These are phyloP conservation scores for Gadopsis bispinosus DNA, from an alignment of 2,797 vertebrate species.

Conservation along the genomic window DNA sequence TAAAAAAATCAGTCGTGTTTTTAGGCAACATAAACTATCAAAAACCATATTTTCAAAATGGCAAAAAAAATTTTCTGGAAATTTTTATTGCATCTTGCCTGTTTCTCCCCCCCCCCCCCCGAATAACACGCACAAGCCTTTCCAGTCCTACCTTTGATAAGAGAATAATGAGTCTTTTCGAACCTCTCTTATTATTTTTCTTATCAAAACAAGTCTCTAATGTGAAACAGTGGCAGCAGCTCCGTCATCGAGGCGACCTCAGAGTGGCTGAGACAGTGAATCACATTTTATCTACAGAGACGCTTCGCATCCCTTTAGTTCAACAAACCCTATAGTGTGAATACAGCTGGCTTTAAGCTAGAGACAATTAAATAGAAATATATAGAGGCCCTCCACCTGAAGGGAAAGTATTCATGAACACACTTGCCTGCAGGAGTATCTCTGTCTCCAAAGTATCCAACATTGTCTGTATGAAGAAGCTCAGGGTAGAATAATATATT, in stretches of 20 bases:
- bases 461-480: not conserved
- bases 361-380: not conserved
- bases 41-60: no score
- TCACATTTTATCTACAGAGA: not conserved
- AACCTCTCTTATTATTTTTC: not conserved
- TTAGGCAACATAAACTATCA: no score
- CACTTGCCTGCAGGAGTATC: not conserved
- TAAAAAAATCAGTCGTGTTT: no score
- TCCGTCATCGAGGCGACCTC: not conserved
- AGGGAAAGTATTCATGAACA: not conserved
- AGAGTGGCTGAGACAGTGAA: not conserved
- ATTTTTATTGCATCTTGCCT: no score
- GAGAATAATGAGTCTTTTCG: not conserved
- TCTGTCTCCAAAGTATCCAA: not conserved
- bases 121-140: not conserved
- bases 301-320: not conserved
- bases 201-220: constrained; percentile 27
- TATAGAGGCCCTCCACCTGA: not conserved
- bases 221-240: not conserved
- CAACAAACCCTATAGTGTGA: not conserved
- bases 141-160: not conserved
- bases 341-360: not conserved
- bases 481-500: not conserved
- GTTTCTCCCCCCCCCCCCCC: not conserved
- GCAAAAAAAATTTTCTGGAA: no score